Evolutionary conservation across 2,888 invertebrate genomes (phyloP), one percentile per base, ranked within the genome.

Genomic region (Macaria notata): DNA sequence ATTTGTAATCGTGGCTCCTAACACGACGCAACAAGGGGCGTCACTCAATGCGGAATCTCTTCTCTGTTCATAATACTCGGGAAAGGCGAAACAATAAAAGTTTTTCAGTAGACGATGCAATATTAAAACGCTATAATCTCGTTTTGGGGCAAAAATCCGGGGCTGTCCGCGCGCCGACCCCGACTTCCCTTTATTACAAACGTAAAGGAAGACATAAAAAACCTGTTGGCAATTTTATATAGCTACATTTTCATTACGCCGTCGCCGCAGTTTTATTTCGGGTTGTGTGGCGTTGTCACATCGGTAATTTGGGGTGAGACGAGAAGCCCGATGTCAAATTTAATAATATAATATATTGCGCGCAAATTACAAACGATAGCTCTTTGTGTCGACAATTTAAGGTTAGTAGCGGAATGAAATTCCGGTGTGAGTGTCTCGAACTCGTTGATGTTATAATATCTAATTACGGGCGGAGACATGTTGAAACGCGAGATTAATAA

Each of bases 71-170:
- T 84, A 83, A 84, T 82, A 79, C 78, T 73, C 70, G 73, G 75
- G 72, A 80, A 78, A 72, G 76, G 72, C 75, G 76, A 83, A 82
- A 88, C 85, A 86, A 88, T 87, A 86, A 86, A 86, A 88, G 79
- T 86, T 88, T 79, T 70, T 73, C 72, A 53, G 49, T 70, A 71
- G 75, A 72, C 81, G 77, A 72, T 78, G 82, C 81, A 75, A 85
- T 88, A 88, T 88, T 88, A 86, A 88, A 88, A 83, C 79, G 83
- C 75, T 72, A 86, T 88, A 87, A 88, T 88, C 87, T 80, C 75
- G 74, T 82, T 80, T 73, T 71, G 74, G 71, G 52, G 66, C 69
- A 72, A 72, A 71, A 72, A 77, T 75, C 69, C 75, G 79, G 79
- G 79, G 76, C 79, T 75, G 47, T 62, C 69, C 71, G 69, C 72